Evolutionary conservation across 2,797 vertebrate species (phyloP).

Genomic region (Luscinia megarhynchos): DNA sequence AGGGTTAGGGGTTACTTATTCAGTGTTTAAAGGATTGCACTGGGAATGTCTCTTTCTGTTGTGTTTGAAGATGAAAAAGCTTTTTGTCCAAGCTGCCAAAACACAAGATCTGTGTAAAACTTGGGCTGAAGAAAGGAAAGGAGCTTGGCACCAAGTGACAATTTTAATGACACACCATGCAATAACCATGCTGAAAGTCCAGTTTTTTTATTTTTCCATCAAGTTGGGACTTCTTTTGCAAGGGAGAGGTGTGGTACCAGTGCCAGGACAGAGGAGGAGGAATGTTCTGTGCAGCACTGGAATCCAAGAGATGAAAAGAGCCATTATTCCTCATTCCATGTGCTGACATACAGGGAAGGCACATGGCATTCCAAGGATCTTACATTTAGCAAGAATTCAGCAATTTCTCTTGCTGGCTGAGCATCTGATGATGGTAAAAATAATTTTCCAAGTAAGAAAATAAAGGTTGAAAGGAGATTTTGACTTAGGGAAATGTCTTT

Average conservation of each 20-base stretch:
- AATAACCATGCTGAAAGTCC: neutral
- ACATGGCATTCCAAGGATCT: neutral
- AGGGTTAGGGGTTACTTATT: neutral
- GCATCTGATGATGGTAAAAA: neutral
- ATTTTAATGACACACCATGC: neutral
- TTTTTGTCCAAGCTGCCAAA: neutral
- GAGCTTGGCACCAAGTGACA: neutral
- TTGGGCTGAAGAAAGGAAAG: neutral
- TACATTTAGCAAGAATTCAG: neutral
- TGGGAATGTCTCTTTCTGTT: neutral
- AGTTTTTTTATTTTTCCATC: neutral
- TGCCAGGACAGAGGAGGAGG: neutral
- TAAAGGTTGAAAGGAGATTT: neutral
- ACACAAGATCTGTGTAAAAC: neutral
- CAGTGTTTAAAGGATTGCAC: neutral
- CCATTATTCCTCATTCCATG: neutral
- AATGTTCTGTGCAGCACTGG: constrained; percentile 2
- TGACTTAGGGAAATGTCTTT: neutral
- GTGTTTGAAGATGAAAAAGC: neutral
- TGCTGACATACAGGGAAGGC: neutral
- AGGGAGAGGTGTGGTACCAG: neutral
- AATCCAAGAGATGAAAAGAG: neutral
- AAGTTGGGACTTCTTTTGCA: neutral
- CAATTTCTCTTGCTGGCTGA: neutral
- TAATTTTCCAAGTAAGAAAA: neutral